These are phyloP conservation scores for Sciurus vulgaris DNA, from an alignment of 2,797 vertebrate genomes.

Conservation along the genomic window DNA sequence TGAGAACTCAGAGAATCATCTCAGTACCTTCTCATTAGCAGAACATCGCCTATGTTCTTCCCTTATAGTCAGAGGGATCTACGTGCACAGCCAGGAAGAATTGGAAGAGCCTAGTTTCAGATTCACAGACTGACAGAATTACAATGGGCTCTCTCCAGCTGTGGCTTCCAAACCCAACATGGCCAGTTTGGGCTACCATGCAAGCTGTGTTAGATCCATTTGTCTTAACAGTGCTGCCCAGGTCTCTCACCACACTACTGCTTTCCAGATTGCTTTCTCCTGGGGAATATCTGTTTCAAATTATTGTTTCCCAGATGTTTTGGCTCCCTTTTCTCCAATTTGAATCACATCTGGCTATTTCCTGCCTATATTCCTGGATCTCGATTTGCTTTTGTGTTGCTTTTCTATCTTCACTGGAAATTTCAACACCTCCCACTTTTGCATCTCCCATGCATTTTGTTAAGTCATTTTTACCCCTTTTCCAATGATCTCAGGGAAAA, in stretches of 20 bases:
- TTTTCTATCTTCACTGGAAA: slow-evolving; percentile 67
- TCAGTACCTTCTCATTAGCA: neutral
- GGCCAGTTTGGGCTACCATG: neutral
- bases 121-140: neutral
- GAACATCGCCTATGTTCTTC: neutral
- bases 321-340: slow-evolving; percentile 59
- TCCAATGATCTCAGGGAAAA: slow-evolving; percentile 64
- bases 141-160: neutral
- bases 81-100: neutral
- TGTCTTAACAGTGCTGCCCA: neutral
- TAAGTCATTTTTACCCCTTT: slow-evolving; percentile 68
- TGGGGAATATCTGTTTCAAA: slow-evolving; percentile 71
- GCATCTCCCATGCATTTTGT: slow-evolving; percentile 58
- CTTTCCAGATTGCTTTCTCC: slow-evolving; percentile 67
- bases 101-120: neutral
- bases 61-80: neutral
- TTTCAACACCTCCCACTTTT: slow-evolving; percentile 71
- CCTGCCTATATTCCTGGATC: slow-evolving; percentile 65
- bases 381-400: slow-evolving; percentile 60
- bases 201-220: neutral
- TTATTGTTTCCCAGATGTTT: slow-evolving; percentile 75
- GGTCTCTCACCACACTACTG: neutral
- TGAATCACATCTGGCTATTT: slow-evolving; percentile 70
- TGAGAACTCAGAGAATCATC: neutral
- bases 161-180: neutral